Evolutionary conservation across 2,113 vertebrate species (phyloP), one percentile per base, ranked within the genome.

Genomic region (Pardalotus punctatus): DNA sequence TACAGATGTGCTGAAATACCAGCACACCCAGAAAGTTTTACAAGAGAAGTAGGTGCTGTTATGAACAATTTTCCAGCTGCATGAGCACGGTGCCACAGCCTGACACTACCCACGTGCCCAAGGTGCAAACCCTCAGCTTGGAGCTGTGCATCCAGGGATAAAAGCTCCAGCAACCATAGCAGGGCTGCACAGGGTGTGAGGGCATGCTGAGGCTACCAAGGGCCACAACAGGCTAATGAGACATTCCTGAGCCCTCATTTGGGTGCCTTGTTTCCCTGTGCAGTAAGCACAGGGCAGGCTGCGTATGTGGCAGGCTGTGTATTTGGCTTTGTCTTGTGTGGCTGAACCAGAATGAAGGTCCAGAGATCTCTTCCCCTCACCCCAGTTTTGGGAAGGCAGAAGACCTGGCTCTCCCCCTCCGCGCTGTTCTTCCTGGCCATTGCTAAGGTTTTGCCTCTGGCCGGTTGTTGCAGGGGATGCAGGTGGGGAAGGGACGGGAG

Each of bases 1-100:
- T 95, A 67, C 57, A 95, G 76, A 77, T 92, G 58, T 69, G 74
- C 70, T 79, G 94, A 96, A 96, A 93, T 24, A 93, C 35, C 27
- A 80, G 33, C 79, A 87, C 2, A 2, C 12, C 24, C 38, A 83
- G 51, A 28, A 87, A 84, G 67, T 24, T 80, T 94, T 53, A 74
- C 38, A 24, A 31, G 56, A 84, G 64, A 56, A 67, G 43, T 43
- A 64, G 66, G 29, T 33, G 79, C 62, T 47, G 20, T 33, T 70
- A 42, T 0, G 1, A 45, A 31, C 58, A 42, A 35, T 82, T 73
- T 88, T 61, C 71, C 5, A 5, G 15, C 54, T 60, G 57, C 43
- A 20, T 3, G n/a, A 64, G 12, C 66, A 33, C 66, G 76, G 45
- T 45, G 69, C 31, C 0, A 0, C 69, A 54, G 72, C 60, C 56